Evolutionary conservation across 2,113 vertebrate species (phyloP), one percentile per base, ranked within the genome.

Genomic region (Rhinopithecus roxellana): DNA sequence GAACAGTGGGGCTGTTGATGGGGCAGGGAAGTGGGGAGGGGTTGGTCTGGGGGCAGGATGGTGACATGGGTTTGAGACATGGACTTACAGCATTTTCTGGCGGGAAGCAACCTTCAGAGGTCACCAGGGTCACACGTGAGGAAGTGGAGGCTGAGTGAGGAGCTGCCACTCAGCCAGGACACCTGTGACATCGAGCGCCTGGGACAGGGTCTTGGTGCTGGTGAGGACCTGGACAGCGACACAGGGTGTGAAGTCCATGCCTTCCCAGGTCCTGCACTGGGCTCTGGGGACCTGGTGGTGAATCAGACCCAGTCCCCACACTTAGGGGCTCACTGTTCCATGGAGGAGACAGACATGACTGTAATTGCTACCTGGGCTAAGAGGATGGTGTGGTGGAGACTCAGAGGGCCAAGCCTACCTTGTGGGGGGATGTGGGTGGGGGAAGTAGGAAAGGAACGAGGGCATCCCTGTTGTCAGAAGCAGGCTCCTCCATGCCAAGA

Each of bases 1-100:
- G 93, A 96, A 97, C 97, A 98, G 86, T 55, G 93, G 75, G 5
- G 43, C 80, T 22, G 89, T 96, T 97, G 96, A 94, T 18, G 45
- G 25, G 25, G 14, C 82, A 5, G 83, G 50, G 77, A n/a, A 69
- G 69, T 0, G 0, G 70, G 89, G 5, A 64, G 92, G 64, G 61
- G 70, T 43, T 83, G 27, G 38, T 38, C 4, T 11, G 55, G 85
- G 94, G 89, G 43, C 79, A 70, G 87, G 72, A 43, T 22, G 95
- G 86, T 91, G 95, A 89, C 64, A 3, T 0, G 64, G 55, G 75
- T 83, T 78, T 52, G 45, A 75, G 92, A 72, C 55, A 18, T 3
- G 74, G 90, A 72, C 27, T 25, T 91, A 14, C 40, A 25, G 89
- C 55, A 3, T 50, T 74, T 45, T 20, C 0, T 1, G 77, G 35